Base-by-base conservation (phyloP, 2,797 vertebrate species). In the Periophthalmus magnuspinnatus region DNA sequence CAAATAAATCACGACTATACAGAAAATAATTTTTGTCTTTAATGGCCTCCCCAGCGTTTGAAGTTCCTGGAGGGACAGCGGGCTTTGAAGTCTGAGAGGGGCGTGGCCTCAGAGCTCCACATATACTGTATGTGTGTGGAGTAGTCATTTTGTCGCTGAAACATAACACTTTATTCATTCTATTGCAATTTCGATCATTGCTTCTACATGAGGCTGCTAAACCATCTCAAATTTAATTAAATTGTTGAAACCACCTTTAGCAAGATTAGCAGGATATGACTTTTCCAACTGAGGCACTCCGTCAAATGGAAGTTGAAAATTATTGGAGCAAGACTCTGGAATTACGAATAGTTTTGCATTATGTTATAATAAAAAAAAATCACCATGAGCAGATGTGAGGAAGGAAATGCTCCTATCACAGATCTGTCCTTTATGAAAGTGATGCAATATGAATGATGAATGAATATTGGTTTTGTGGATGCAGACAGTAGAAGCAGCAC, bases 1-100 rank as follows among this genome's bases (percentile, higher is more conserved):
- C 90, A 91, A 92, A 92, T 93, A 93, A 93, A 93, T 93, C 91
- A 93, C 68, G 33, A 82, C 87, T 84, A 89, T 85, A 87, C 85
- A 90, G 90, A 92, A 91, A 92, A 93, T 93, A 90, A 86, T 91
- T 92, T 89, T 86, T 91, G 87, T 85, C 81, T 89, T 89, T 92
- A 90, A 93, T 86, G 89, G 87, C 78, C 85, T 89, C 88, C 85
- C 77, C 69, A 72, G 88, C 72, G 84, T 93, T 93, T 94, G 89
- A 92, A 92, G 92, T 93, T 82, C 69, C 79, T 82, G 69, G 63
- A 82, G 89, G 86, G 83, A 81, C 83, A 73, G 84, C 76, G n/a
- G 50, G 86, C 89, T 92, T 92, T 92, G 91, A 93, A 90, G 90
- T 91, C 71, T 75, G 67, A 5, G 0, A 69, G 80, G 70, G 78